phyloP scores from a whole-genome alignment of 2,113 vertebrate species.

The Fregetta grallaria region DNA sequence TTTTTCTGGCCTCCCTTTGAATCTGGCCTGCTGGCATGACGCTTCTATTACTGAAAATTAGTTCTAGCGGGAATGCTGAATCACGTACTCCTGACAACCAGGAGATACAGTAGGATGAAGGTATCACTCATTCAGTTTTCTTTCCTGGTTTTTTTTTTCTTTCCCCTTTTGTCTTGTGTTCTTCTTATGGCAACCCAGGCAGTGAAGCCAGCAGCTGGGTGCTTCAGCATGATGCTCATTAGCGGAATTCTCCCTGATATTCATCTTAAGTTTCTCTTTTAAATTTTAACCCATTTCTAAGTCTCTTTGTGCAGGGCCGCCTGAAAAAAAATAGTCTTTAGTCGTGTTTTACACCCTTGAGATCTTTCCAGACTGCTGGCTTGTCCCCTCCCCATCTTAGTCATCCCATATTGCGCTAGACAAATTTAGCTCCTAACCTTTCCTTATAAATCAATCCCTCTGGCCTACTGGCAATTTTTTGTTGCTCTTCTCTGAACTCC shows the following conservation, averaged over 20 bases:
- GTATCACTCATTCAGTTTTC: not conserved
- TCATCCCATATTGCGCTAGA: slow-evolving; percentile 39
- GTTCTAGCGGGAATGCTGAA: slow-evolving; percentile 52
- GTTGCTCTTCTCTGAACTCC: not conserved
- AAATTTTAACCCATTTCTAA: not conserved
- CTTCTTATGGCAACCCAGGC: not conserved
- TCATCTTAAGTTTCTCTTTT: not conserved
- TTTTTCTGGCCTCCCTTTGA: slow-evolving; percentile 21
- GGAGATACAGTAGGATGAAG: slow-evolving; percentile 6
- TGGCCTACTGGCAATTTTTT: slow-evolving; percentile 10
- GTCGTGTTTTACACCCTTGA: not conserved
- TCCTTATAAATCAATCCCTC: slow-evolving; percentile 42
- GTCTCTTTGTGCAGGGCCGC: not conserved
- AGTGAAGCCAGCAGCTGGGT: not conserved
- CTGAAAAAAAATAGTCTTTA: not conserved
- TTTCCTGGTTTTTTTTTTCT: not conserved
- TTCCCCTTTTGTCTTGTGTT: not conserved
- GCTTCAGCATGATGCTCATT: not conserved
- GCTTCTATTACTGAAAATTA: slow-evolving; percentile 46
- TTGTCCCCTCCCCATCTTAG: slow-evolving; percentile 59
- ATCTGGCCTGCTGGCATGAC: slow-evolving; percentile 29
- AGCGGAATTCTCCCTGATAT: not conserved
- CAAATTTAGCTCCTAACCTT: slow-evolving; percentile 59
- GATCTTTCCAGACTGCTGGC: slow-evolving; percentile 50
- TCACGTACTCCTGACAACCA: slow-evolving; percentile 27